Conservation (phyloP, 1,140 invertebrate genomes). For the Calliphora vicina region DNA sequence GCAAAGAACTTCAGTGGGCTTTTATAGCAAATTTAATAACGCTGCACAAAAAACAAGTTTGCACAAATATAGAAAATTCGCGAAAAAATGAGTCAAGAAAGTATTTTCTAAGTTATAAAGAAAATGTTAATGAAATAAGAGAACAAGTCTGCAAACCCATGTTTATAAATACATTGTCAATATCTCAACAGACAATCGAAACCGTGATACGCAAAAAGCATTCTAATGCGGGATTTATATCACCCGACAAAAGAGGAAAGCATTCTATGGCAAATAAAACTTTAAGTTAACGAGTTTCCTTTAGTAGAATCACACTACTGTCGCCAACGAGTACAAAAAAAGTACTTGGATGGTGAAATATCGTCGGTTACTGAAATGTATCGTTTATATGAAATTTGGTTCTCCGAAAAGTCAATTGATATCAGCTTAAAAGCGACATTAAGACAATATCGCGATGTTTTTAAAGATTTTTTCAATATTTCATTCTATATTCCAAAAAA, state of each 20-base stretch:
- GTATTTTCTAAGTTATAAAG: background rate
- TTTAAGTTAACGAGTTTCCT: background rate
- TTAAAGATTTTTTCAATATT: background rate
- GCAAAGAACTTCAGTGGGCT: background rate
- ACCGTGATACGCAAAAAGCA: background rate
- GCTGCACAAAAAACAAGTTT: background rate
- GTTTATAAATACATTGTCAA: background rate
- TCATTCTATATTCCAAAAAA: conserved; percentile 4
- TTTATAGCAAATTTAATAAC: background rate
- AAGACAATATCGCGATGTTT: background rate
- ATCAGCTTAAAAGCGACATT: background rate
- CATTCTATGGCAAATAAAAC: background rate
- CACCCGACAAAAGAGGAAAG: background rate
- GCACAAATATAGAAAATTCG: background rate
- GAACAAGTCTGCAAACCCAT: conserved; percentile 6
- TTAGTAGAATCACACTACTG: conserved; percentile 17
- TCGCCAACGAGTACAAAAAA: background rate
- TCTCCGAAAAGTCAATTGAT: background rate
- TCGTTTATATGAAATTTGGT: background rate
- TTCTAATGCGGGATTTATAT: background rate
- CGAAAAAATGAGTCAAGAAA: background rate
- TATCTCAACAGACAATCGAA: background rate
- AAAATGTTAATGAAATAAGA: background rate
- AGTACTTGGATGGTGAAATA: background rate
- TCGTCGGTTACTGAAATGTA: background rate